These are phyloP conservation scores for Zophobas atratus DNA, from an alignment of 1,140 invertebrate species.

Conservation along the genomic window DNA sequence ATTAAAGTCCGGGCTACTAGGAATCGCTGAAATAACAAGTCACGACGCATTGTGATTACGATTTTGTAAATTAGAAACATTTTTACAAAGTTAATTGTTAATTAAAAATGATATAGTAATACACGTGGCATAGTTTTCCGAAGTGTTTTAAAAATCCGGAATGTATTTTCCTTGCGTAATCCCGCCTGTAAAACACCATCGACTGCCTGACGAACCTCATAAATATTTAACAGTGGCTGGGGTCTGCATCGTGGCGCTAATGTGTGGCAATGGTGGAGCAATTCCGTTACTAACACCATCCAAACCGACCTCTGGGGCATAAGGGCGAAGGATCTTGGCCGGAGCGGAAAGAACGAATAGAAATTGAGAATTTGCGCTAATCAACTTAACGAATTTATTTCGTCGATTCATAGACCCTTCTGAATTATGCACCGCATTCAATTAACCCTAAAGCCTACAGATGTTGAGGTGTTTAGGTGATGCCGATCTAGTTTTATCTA, in stretches of 20 bases:
- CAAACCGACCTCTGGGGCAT: slow-evolving; percentile 13
- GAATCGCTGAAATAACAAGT: not conserved
- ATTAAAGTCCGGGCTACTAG: slow-evolving; percentile 8
- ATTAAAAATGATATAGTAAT: too few species aligned
- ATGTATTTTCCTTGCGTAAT: too few species aligned
- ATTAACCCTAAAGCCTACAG: slow-evolving; percentile 23
- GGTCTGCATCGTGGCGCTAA: slow-evolving; percentile 30
- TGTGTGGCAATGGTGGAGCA: slow-evolving; percentile 25
- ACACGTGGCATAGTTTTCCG: too few species aligned
- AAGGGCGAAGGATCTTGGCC: slow-evolving; percentile 14
- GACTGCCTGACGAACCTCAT: slow-evolving; percentile 46
- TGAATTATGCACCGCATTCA: slow-evolving; percentile 33
- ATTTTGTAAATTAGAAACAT: too few species aligned
- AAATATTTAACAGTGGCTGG: slow-evolving; percentile 46
- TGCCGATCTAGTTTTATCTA: slow-evolving; percentile 21
- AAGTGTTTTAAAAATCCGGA: too few species aligned
- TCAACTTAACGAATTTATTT: slow-evolving; percentile 34
- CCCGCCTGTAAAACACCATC: slow-evolving; percentile 41
- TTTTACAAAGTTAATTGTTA: too few species aligned
- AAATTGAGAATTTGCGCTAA: slow-evolving; percentile 37
- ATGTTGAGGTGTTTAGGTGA: not conserved
- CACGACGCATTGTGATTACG: too few species aligned
- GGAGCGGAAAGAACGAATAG: slow-evolving; percentile 32
- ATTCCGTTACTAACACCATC: slow-evolving; percentile 35
- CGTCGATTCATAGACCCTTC: slow-evolving; percentile 24